Base-by-base conservation (phyloP, 2,797 vertebrate species). In the Epinephelus awoara region DNA sequence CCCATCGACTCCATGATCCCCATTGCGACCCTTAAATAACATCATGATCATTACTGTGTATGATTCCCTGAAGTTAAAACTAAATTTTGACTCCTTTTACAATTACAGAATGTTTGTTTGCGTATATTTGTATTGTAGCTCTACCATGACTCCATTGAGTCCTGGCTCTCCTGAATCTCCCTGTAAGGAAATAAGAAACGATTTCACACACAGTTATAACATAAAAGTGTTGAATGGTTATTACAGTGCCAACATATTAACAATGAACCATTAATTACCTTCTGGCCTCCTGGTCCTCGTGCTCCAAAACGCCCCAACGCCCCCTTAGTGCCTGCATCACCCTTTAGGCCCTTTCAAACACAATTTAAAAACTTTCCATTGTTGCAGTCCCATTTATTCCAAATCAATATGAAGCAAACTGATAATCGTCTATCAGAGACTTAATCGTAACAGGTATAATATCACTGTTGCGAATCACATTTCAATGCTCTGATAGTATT, bases 281-380 rank as follows among this genome's bases (percentile, higher is more conserved):
- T 98, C 87, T 97, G 97, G 14, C 97, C 97, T 0, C 95, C 97
- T 0, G 95, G 96, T 61, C 97, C 97, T 86, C 97, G 93, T 29
- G 93, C 91, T 80, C 97, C 97, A 2, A 98, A 98, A 9, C 95
- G 89, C 2, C 97, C 97, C 86, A 97, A 84, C 17, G 87, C 90
- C 74, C 97, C 97, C 85, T 98, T 98, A 1, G 91, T 90, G 1
- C 97, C 97, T 10, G 94, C 93, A 42, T 97, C 96, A 3, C 97
- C 97, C 83, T 97, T 98, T 15, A 95, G 46, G 21, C 97, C 97
- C 97, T 97, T 79, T 52, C 27, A 72, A 70, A 67, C 50, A 74
- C 25, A 59, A 63, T 67, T 21, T 14, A 11, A 64, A 75, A 5
- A 2, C 0, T 55, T 56, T 57, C 3, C 5, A 29, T 57, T 29